Evolutionary conservation across 2,113 vertebrate species (phyloP).

Genomic region (Cavia porcellus): DNA sequence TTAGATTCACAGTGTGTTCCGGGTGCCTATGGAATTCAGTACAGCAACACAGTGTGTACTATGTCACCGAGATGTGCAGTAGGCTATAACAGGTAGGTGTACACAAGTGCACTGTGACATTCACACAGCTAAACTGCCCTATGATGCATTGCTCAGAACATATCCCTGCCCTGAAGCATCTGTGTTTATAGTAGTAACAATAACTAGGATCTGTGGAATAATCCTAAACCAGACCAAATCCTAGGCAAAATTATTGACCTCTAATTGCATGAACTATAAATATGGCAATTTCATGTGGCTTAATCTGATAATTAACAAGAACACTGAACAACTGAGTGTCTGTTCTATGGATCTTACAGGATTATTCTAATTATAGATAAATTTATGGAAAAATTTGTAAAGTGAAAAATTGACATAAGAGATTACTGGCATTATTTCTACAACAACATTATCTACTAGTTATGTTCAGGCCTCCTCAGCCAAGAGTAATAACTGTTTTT

Average conservation of each 20-base stretch:
- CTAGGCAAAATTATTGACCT: not conserved
- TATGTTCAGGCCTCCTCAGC: not conserved
- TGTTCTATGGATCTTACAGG: not conserved
- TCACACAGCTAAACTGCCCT: not conserved
- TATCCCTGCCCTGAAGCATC: not conserved
- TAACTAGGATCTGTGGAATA: not conserved
- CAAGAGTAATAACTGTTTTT: slow-evolving; percentile 1
- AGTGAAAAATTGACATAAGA: not conserved
- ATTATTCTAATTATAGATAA: slow-evolving; percentile 19
- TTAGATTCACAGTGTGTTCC: not conserved
- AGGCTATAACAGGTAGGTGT: too few species aligned
- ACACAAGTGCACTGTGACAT: not conserved
- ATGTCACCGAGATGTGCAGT: not conserved
- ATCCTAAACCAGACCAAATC: not conserved
- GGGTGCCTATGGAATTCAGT: not conserved
- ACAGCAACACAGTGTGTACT: not conserved
- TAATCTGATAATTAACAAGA: slow-evolving; percentile 20
- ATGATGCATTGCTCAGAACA: not conserved
- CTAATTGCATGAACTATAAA: not conserved
- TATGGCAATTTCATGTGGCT: not conserved
- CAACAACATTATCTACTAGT: not conserved
- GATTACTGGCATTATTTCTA: slow-evolving; percentile 46
- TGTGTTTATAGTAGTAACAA: slow-evolving; percentile 4
- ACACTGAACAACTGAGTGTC: not conserved
- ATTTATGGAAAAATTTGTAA: not conserved